Evolutionary conservation across 1,140 invertebrate genomes (phyloP), one percentile per base, ranked within the genome.

Genomic region (Aphelenchoides besseyi): DNA sequence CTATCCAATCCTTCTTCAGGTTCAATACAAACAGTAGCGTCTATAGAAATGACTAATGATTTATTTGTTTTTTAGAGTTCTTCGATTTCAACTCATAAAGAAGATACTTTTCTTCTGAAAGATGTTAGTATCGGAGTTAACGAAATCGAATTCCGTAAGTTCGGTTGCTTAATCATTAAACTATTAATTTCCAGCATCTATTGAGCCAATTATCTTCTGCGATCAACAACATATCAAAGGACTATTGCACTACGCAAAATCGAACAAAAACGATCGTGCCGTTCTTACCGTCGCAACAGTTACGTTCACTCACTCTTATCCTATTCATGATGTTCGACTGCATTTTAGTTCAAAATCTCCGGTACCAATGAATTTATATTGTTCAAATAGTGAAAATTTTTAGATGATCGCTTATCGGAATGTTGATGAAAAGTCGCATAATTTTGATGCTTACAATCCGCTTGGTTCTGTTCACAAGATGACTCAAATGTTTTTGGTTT

Each of bases 111-210:
- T 26, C 32, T 69, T n/a, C 29, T 69, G 28, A 66, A 69, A 12
- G 68, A 69, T 37, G 59, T 69, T 5, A 28, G 23, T 35, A 66
- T 69, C 55, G 48, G 3, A 0, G 3, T 48, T 2, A 12, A 69
- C 18, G 63, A 69, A 36, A n/a, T 69, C 0, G 68, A 69, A 9
- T 61, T 69, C 29, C 23, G 68, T 69, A 69, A 70, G 9, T 33
- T 64, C 1, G 1, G n/a, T 66, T 32, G 18, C 36, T 1, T 1
- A 66, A 16, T 23, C 41, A 26, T 66, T 2, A 16, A 26, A 61
- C 1, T 2, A 66, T 64, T n/a, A 61, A 54, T 59, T 67, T 8
- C 29, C 29, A 26, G 28, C 59, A 68, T 9, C 61, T 28, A 32
- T 32, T 0, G 68, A 69, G 18, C 68, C 68, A 35, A 68, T 69